Conservation (phyloP, 1,140 invertebrate genomes). For the Augochlora pura region DNA sequence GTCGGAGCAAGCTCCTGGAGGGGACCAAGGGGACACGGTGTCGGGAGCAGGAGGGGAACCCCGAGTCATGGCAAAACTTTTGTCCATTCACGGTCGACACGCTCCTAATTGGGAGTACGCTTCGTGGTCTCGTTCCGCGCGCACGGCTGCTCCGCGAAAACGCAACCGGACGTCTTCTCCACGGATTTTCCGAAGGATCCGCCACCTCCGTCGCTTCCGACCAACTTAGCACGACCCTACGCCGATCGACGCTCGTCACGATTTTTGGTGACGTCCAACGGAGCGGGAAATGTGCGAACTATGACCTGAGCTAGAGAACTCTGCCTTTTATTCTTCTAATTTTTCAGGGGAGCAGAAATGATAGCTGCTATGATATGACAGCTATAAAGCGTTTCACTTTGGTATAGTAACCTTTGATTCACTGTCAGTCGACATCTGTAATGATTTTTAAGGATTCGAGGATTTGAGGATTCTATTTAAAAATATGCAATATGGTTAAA, state of each 20-base stretch:
- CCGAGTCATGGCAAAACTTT: slow-evolving; percentile 71
- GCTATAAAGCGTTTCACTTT: too few relatives aligned
- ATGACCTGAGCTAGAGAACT: too few relatives aligned
- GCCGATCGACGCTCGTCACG: neutral
- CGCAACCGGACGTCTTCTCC: slow-evolving; percentile 37
- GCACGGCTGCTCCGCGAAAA: slow-evolving; percentile 55
- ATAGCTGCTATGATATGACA: too few relatives aligned
- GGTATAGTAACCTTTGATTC: too few relatives aligned
- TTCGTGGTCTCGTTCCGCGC: slow-evolving; percentile 67
- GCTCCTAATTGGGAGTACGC: slow-evolving; percentile 69
- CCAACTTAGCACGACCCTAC: neutral
- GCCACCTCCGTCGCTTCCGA: neutral
- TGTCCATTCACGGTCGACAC: slow-evolving; percentile 73
- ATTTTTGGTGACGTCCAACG: neutral
- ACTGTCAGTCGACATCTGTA: too few relatives aligned
- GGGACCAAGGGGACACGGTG: slow-evolving; percentile 13
- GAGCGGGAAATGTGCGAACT: too few relatives aligned
- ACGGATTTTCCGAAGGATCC: slow-evolving; percentile 26
- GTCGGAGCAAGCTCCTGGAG: slow-evolving; percentile 18
- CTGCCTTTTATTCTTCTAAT: too few relatives aligned
- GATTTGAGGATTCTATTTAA: too few relatives aligned
- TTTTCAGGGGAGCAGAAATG: too few relatives aligned
- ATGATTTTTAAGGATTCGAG: too few relatives aligned
- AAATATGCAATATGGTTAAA: too few relatives aligned
- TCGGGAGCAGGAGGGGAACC: slow-evolving; percentile 32